These are phyloP conservation scores for Labeo catla DNA, from an alignment of 2,113 vertebrate species.

Conservation along the genomic window DNA sequence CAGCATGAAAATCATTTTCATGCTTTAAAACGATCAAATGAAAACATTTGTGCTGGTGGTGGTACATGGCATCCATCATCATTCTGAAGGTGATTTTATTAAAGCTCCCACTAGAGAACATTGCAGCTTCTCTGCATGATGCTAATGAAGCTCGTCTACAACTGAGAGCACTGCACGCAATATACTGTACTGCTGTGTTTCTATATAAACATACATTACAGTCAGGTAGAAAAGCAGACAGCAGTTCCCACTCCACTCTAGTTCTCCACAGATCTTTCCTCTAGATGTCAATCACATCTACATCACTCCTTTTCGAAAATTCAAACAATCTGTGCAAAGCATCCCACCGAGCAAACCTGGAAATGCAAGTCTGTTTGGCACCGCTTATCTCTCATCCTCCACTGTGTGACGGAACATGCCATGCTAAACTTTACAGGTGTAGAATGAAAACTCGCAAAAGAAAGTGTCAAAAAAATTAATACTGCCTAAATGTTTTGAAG, in stretches of 20 bases:
- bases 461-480: background rate
- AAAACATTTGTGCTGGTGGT: background rate
- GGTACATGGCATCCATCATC: slow-evolving; percentile 28
- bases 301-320: slow-evolving; percentile 13
- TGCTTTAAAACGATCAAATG: slow-evolving; percentile 27
- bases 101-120: slow-evolving; percentile 3
- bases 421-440: slow-evolving; percentile 6
- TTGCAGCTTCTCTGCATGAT: background rate
- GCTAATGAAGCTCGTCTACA: background rate
- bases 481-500: background rate
- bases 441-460: background rate
- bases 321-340: slow-evolving; percentile 17
- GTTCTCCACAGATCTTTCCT: background rate
- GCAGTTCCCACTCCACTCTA: background rate
- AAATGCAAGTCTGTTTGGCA: slow-evolving; percentile 22
- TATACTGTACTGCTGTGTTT: background rate
- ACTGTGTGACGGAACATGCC: background rate
- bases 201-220: background rate
- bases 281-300: slow-evolving; percentile 21
- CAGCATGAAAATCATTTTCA: slow-evolving; percentile 13
- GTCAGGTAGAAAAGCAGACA: background rate
- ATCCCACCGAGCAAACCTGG: background rate
- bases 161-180: background rate
- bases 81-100: slow-evolving; percentile 36
- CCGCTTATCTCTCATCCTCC: background rate